Conservation (phyloP, 2,113 vertebrate genomes). For the Urocitellus parryii region DNA sequence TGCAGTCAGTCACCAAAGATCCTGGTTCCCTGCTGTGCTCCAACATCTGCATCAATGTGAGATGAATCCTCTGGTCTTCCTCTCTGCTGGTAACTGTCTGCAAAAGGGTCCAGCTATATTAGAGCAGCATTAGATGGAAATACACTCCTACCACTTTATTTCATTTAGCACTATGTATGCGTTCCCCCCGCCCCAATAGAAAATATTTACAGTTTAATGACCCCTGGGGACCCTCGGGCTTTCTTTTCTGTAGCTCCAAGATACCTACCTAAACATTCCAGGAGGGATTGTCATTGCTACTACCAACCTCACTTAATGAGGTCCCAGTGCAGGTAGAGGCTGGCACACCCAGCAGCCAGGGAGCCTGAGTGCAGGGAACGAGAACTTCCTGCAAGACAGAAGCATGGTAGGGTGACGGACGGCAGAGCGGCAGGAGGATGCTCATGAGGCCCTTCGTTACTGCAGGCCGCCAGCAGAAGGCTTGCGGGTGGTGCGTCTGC, state of each 20-base stretch:
- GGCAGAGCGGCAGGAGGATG: no score
- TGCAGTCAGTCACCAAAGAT: slow-evolving; percentile 60
- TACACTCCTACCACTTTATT: slow-evolving; percentile 20
- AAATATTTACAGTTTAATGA: not conserved
- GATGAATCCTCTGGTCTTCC: slow-evolving; percentile 60
- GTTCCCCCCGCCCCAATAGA: not conserved
- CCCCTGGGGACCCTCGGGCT: not conserved
- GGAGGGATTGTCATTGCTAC: not conserved
- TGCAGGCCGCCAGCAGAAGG: not conserved
- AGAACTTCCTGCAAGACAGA: not conserved
- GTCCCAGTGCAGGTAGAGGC: not conserved
- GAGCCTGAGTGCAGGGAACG: fast-evolving
- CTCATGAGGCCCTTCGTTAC: not conserved
- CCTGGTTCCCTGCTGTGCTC: slow-evolving; percentile 52
- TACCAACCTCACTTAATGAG: not conserved
- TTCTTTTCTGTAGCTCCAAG: not conserved
- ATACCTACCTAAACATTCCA: not conserved
- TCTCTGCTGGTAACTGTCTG: slow-evolving; percentile 19
- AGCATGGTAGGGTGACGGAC: no score
- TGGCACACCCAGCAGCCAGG: not conserved
- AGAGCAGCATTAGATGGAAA: slow-evolving; percentile 27
- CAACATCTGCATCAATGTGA: slow-evolving; percentile 64
- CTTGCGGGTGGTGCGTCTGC: not conserved
- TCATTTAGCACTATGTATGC: not conserved
- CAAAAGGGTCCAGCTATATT: slow-evolving; percentile 25